These are phyloP conservation scores for Iselma pallidipennis DNA, from an alignment of 2,888 invertebrate species.

Conservation along the genomic window DNA sequence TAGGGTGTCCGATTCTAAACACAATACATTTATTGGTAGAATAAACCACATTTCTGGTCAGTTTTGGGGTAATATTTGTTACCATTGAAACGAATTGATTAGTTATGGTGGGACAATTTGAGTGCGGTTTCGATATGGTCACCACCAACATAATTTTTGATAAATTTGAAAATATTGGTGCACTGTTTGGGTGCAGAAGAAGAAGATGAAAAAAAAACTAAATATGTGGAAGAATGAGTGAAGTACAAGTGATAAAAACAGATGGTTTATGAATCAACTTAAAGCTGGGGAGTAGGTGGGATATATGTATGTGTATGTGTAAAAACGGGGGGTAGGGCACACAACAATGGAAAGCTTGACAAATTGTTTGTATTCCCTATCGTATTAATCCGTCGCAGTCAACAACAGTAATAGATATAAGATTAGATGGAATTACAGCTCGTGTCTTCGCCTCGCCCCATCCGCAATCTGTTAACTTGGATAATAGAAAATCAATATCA, in stretches of 20 bases:
- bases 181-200: too few relatives aligned
- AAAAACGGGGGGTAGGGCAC: conserved; percentile 34
- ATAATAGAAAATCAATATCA: conserved; percentile 52
- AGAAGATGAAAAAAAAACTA: too few relatives aligned
- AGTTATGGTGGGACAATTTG: conserved; percentile 20
- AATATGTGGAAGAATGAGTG: too few relatives aligned
- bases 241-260: too few relatives aligned
- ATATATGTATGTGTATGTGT: background rate
- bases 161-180: background rate
- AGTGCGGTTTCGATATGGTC: background rate
- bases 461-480: conserved; percentile 33
- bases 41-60: conserved; percentile 43
- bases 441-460: conserved; percentile 25
- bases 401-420: conserved; percentile 54
- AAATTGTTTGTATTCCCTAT: conserved; percentile 55
- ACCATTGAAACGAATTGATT: conserved; percentile 39
- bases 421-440: conserved; percentile 47
- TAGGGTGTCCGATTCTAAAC: conserved; percentile 3
- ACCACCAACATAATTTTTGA: background rate
- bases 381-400: conserved; percentile 54
- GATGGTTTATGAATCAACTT: background rate
- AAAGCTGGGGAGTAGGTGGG: background rate
- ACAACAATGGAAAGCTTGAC: conserved; percentile 51
- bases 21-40: conserved; percentile 20
- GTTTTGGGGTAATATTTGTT: conserved; percentile 37